Evolutionary conservation across 1,140 invertebrate genomes (phyloP).

Genomic region (Zeugodacus cucurbitae): DNA sequence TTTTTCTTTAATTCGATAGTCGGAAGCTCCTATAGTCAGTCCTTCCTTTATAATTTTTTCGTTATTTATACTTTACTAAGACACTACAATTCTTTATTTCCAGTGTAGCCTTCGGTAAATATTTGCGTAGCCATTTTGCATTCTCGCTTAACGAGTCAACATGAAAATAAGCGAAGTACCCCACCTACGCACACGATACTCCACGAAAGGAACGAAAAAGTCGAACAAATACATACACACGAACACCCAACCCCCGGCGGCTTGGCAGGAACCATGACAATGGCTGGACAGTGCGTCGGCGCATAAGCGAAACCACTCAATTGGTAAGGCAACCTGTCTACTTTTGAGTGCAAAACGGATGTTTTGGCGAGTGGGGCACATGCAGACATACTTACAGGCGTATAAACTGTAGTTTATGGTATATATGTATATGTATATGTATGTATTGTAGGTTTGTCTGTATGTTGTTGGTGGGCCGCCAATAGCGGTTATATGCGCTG

Average conservation of each 20-base stretch:
- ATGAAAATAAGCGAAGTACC: background rate
- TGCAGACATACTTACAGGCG: background rate
- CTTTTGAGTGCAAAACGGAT: background rate
- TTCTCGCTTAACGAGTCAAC: background rate
- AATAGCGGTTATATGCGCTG: background rate
- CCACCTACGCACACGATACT: background rate
- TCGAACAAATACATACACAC: background rate
- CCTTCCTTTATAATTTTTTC: no score
- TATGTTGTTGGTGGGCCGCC: slow-evolving; percentile 11
- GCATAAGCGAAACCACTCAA: background rate
- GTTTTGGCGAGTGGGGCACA: background rate
- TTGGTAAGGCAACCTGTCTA: slow-evolving; percentile 17
- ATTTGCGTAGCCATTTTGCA: slow-evolving; percentile 38
- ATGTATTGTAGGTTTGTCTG: background rate
- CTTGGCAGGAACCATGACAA: background rate
- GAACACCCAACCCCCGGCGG: background rate
- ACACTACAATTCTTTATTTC: no score
- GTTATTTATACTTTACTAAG: no score
- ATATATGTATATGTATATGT: background rate
- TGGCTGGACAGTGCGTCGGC: background rate
- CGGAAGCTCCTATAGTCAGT: no score
- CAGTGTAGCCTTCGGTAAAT: slow-evolving; percentile 15
- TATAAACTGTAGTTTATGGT: background rate
- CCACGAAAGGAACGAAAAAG: background rate
- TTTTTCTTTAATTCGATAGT: no score